Evolutionary conservation across 2,797 vertebrate species (phyloP).

Genomic region (Bucorvus abyssinicus): DNA sequence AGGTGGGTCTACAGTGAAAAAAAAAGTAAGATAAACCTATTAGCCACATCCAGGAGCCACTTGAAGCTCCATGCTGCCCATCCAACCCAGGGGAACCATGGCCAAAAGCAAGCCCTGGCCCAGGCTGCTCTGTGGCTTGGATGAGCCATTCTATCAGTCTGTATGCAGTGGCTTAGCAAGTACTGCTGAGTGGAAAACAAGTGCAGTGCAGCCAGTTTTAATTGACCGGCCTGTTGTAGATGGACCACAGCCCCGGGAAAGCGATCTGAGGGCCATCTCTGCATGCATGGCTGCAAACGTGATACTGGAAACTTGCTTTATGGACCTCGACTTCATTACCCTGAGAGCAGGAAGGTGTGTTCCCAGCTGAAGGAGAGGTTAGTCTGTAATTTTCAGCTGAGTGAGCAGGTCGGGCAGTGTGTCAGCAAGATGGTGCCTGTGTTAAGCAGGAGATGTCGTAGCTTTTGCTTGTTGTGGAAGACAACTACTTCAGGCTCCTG

Average conservation of each 20-base stretch:
- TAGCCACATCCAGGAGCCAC: neutral
- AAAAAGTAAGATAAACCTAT: neutral
- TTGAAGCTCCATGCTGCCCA: neutral
- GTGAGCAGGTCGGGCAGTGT: neutral
- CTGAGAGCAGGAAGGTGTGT: neutral
- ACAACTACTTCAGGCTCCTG: neutral
- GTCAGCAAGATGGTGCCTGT: neutral
- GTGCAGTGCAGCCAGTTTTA: neutral
- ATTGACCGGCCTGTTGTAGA: neutral
- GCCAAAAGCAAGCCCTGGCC: neutral
- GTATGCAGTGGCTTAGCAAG: neutral
- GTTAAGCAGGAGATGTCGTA: neutral
- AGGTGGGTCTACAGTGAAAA: neutral
- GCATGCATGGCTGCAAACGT: neutral
- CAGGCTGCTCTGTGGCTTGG: neutral
- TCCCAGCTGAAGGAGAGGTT: neutral
- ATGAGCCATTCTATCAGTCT: neutral
- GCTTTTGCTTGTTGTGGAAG: neutral
- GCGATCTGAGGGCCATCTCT: neutral
- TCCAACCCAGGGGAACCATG: rapidly evolving
- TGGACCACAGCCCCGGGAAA: neutral
- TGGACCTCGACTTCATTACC: neutral
- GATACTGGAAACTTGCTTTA: neutral
- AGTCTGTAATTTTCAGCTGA: neutral
- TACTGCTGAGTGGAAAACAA: neutral